Evolutionary conservation across 2,888 invertebrate genomes (phyloP).

Genomic region (Polyploca ridens): DNA sequence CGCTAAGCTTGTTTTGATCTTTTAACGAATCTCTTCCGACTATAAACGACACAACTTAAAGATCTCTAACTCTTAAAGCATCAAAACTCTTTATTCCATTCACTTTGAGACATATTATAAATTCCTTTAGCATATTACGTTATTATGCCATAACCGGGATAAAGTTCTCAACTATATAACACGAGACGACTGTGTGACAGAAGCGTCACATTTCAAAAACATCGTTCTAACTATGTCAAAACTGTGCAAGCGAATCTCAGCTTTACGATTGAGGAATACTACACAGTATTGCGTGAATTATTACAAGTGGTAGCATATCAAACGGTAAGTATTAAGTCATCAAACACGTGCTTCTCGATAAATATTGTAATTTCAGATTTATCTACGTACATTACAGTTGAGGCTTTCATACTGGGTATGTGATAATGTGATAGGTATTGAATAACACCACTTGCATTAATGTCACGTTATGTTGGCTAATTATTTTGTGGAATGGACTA

Average conservation of each 20-base stretch:
- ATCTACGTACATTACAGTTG: conserved; percentile 6
- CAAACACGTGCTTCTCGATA: conserved; percentile 12
- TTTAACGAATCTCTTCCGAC: not conserved
- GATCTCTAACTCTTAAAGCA: not conserved
- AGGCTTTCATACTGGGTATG: conserved; percentile 3
- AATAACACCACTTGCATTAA: not conserved
- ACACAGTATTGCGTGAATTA: conserved; percentile 1
- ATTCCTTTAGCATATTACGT: conserved; percentile 9
- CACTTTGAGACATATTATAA: conserved; percentile 10
- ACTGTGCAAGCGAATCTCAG: not conserved
- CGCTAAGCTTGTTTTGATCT: not conserved
- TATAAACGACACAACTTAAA: not conserved
- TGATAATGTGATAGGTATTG: not conserved
- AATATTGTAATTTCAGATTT: conserved; percentile 12
- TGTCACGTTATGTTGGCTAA: not conserved
- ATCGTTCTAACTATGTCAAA: conserved; percentile 26
- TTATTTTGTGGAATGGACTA: not conserved
- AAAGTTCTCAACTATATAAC: conserved; percentile 23
- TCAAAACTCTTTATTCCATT: conserved; percentile 1
- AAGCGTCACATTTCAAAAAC: conserved; percentile 34
- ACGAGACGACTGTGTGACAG: conserved; percentile 27
- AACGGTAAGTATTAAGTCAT: conserved; percentile 9
- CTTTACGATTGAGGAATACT: not conserved
- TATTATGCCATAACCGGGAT: conserved; percentile 9
- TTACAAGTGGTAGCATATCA: not conserved